phyloP scores from a whole-genome alignment of 2,113 vertebrate genomes.

The Phyllostomus discolor region DNA sequence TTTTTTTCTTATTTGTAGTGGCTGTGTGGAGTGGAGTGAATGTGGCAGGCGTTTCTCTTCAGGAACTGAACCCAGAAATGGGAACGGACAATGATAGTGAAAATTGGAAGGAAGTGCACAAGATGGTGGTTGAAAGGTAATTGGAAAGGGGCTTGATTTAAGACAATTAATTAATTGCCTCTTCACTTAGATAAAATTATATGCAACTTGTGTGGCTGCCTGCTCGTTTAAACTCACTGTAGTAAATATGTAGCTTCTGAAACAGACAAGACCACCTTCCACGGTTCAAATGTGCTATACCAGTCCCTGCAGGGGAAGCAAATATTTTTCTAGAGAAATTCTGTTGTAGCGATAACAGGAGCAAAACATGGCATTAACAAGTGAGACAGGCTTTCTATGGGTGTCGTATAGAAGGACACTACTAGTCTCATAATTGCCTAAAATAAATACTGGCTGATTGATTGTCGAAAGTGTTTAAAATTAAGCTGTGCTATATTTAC shows the following conservation, averaged over 20 bases:
- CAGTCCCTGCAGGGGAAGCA: neutral
- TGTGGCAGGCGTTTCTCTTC: slow-evolving; percentile 92
- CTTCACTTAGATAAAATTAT: neutral
- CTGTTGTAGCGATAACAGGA: neutral
- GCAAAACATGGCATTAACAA: neutral
- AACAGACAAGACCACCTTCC: neutral
- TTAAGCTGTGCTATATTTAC: neutral
- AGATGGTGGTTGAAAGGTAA: slow-evolving; percentile 95
- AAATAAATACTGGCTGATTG: neutral
- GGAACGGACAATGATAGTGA: slow-evolving; percentile 90
- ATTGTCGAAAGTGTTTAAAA: neutral
- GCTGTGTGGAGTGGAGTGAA: slow-evolving; percentile 96
- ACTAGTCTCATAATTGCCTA: neutral
- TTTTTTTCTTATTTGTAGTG: slow-evolving; percentile 78
- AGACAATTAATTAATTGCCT: neutral
- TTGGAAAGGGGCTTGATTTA: neutral
- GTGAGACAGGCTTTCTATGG: neutral
- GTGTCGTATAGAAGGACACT: neutral
- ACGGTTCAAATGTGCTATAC: neutral
- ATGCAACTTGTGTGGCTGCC: neutral
- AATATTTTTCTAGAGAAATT: neutral
- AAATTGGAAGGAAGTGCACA: slow-evolving; percentile 94
- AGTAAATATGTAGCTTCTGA: neutral
- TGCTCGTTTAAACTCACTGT: neutral
- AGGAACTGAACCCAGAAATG: slow-evolving; percentile 93